Conservation (phyloP, 2,113 vertebrate species). For the Podarcis muralis region DNA sequence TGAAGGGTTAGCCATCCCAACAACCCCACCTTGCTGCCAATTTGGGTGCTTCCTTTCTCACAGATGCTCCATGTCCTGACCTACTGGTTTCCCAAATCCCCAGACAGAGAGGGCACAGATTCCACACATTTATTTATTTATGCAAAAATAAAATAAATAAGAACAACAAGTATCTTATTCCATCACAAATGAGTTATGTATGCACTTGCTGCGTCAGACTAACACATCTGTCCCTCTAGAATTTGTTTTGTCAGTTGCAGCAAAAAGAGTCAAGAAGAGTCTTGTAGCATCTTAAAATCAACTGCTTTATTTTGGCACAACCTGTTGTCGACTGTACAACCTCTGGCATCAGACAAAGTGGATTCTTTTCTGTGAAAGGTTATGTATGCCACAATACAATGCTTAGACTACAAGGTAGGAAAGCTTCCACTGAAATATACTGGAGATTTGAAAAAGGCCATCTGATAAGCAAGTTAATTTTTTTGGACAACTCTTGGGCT, state of each 20-base stretch:
- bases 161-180: neutral
- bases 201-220: neutral
- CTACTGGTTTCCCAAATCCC: constrained; percentile 28
- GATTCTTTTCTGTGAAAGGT: neutral
- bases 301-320: neutral
- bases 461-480: too few species aligned
- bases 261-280: neutral
- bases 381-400: neutral
- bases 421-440: neutral
- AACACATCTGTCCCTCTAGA: neutral
- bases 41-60: constrained; percentile 76
- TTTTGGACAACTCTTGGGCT: too few species aligned
- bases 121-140: neutral
- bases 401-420: neutral
- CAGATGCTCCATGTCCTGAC: constrained; percentile 27
- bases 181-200: neutral
- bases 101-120: neutral
- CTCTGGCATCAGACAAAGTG: neutral
- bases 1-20: constrained; percentile 77
- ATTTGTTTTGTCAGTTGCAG: neutral
- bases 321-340: neutral
- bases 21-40: constrained; percentile 80
- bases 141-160: neutral
- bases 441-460: too few species aligned
- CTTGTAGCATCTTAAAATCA: neutral